Evolutionary conservation across 2,797 vertebrate genomes (phyloP).

Genomic region (Chaetophractus vellerosus): DNA sequence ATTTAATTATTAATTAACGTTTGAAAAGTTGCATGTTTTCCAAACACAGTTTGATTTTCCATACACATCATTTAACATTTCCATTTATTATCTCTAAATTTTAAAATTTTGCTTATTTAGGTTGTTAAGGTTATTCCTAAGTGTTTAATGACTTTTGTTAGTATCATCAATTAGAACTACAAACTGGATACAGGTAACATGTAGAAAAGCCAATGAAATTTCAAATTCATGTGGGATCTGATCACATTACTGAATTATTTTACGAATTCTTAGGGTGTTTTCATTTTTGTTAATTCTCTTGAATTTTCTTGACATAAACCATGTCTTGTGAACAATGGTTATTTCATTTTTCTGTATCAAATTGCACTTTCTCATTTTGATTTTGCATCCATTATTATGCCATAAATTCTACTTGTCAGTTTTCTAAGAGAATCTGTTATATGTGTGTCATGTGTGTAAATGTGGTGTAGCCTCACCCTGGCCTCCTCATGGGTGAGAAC

Average conservation of each 20-base stretch:
- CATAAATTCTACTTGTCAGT: not conserved
- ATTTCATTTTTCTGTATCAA: not conserved
- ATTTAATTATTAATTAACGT: not conserved
- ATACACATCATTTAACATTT: not conserved
- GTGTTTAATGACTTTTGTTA: not conserved
- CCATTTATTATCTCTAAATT: not conserved
- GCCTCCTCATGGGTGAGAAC: not conserved
- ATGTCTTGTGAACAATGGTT: not conserved
- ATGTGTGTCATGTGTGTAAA: not conserved
- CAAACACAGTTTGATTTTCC: not conserved
- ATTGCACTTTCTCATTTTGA: not conserved
- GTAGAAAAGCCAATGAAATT: not conserved
- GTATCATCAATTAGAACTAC: not conserved
- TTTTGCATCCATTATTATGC: not conserved
- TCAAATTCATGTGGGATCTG: not conserved
- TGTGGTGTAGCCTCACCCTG: not conserved
- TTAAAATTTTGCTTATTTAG: not conserved
- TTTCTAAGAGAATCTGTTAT: not conserved
- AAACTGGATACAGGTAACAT: not conserved
- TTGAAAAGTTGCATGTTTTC: not conserved
- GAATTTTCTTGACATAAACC: not conserved
- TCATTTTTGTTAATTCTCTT: not conserved
- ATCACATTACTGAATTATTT: not conserved
- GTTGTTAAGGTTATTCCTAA: not conserved
- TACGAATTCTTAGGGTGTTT: not conserved